Evolutionary conservation across 2,797 vertebrate genomes (phyloP), one percentile per base, ranked within the genome.

Genomic region (Emydoidea blandingii): DNA sequence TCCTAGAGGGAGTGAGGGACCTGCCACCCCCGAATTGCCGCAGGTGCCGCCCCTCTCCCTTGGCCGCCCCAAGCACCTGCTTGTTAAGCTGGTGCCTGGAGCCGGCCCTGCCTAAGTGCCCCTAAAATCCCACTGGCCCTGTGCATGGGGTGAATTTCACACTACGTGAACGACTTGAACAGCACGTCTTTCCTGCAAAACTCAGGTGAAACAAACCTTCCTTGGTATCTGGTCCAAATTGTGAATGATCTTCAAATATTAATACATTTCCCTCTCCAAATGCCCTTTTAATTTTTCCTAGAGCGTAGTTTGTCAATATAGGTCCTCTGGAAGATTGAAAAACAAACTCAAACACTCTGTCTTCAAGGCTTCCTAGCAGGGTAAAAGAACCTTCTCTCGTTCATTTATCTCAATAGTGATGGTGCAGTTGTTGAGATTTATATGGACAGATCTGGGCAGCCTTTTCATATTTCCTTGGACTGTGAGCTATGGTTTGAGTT

Each of bases 271-370:
- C 37, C 23, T 83, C 21, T 78, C 12, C 29, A 12, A 16, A 8
- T 25, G 15, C 41, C 6, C 1, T 31, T 59, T 81, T 29, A 12
- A 23, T 65, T 37, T 94, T 78, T 11, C 31, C 50, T 5, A 44
- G 2, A 1, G 1, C 2, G 2, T 37, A 49, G 34, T 37, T 7
- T 84, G 37, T 86, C 47, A 1, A 1, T 27, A 34, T 37, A 56
- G 78, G 6, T 8, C 44, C 41, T 62, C 50, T 87, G 84, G 41
- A 2, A 1, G 53, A 79, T 16, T 18, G n/a, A 29, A 21, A 34
- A 72, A 49, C 37, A 10, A 85, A 52, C 50, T 31, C 87, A 54
- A 81, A 57, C 62, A 19, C 76, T 25, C 68, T 83, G 29, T 31
- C 83, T 53, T 56, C 62, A 54, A 6, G 0, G 52, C 50, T 49